Evolutionary conservation across 1,140 invertebrate species (phyloP).

Genomic region (Palaemon carinicauda): DNA sequence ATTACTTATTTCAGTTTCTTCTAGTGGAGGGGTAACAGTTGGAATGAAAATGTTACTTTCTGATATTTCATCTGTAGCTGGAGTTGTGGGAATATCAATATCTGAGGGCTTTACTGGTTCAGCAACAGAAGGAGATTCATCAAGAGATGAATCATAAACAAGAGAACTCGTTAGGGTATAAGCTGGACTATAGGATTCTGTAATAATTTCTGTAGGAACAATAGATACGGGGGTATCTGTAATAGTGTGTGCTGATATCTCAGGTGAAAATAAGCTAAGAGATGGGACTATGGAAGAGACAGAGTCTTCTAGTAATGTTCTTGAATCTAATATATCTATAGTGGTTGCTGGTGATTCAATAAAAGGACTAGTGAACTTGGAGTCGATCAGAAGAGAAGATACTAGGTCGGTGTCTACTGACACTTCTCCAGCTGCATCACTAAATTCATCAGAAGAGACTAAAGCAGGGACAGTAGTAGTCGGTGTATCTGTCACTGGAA

Average conservation of each 20-base stretch:
- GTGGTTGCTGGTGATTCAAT: too few relatives aligned
- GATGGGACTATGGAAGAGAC: too few relatives aligned
- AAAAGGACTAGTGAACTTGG: too few relatives aligned
- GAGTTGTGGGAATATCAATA: not conserved
- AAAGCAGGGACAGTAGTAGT: slow-evolving; percentile 14
- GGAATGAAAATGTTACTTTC: not conserved
- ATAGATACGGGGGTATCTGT: too few relatives aligned
- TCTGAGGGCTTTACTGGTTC: not conserved
- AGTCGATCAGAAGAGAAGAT: too few relatives aligned
- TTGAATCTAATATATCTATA: too few relatives aligned
- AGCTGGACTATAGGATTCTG: not conserved
- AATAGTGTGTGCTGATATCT: too few relatives aligned
- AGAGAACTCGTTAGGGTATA: not conserved
- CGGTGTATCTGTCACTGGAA: not conserved
- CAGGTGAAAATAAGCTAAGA: too few relatives aligned
- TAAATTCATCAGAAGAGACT: not conserved
- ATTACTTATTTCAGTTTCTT: not conserved
- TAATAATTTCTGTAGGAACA: too few relatives aligned
- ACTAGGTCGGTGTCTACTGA: too few relatives aligned
- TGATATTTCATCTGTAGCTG: not conserved
- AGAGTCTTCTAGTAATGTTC: too few relatives aligned
- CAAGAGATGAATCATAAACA: not conserved
- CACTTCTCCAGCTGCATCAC: too few relatives aligned
- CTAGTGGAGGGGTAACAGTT: not conserved
- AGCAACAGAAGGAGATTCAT: not conserved